Base-by-base conservation (phyloP, 2,888 invertebrate species). In the Erebia epiphron region DNA sequence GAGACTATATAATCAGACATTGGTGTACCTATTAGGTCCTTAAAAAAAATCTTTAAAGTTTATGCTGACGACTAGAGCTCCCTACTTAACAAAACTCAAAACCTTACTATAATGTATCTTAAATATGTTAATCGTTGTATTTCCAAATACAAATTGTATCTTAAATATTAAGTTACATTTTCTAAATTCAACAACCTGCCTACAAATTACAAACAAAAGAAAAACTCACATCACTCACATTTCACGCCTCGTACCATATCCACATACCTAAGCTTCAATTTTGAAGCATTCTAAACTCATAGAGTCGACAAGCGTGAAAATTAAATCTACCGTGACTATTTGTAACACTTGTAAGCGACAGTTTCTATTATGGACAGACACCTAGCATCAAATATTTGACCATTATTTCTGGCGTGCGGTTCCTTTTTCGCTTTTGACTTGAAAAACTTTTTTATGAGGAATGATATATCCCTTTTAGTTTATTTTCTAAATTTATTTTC, bases 301-400 rank as follows among this genome's bases (percentile, higher is more conserved):
- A 73, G 67, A 75, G 67, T 63, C 77, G 86, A 88, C 90, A 88
- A 74, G 79, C 87, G 86, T 80, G 80, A 77, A 86, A 83, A 80
- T 78, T 75, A 80, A 84, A 82, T 82, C 82, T 83, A 82, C 77
- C 71, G 74, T 69, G 68, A 74, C 77, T 75, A 72, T 74, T 68
- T 75, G 74, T 70, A 70, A 74, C 72, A 71, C 77, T 82, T 83
- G 83, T 81, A 82, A 84, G 46, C 41, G 57, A 56, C 63, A 57
- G 62, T 68, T 61, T 58, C 65, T 16, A 58, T 62, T 68, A 64
- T 69, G 41, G 18, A 56, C n/a, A 35, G n/a, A 35, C n/a, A 62
- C 62, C 64, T 57, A 26, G 56, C 35, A 26, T 49, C n/a, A 58
- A 67, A 67, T 58, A n/a, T 62, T 46, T 49, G 41, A 60, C 41